Evolutionary conservation across 2,113 vertebrate genomes (phyloP).

Genomic region (Bufo gargarizans): DNA sequence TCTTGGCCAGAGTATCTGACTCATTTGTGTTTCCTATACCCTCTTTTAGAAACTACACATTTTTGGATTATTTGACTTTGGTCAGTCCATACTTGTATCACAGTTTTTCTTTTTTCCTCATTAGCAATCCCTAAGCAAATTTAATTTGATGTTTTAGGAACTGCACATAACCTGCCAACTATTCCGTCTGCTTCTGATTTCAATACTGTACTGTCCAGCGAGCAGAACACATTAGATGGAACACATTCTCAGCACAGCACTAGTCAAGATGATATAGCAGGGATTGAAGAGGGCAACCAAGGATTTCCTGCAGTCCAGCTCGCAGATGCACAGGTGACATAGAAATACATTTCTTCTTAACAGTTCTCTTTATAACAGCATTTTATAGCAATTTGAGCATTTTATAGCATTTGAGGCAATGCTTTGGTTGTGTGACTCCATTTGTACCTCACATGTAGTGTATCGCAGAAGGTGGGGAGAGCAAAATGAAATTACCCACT

Average conservation of each 20-base stretch:
- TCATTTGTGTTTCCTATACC: too few species aligned
- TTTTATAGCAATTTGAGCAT: too few species aligned
- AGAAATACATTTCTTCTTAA: neutral
- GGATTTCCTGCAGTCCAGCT: constrained; percentile 95
- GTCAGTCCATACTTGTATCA: neutral
- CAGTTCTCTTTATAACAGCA: too few species aligned
- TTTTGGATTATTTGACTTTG: neutral
- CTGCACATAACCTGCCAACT: constrained; percentile 88
- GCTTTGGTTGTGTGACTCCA: too few species aligned
- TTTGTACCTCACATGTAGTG: too few species aligned
- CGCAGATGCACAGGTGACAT: constrained; percentile 92
- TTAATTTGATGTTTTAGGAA: constrained; percentile 73
- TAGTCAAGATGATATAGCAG: constrained; percentile 92
- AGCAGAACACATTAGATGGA: constrained; percentile 96
- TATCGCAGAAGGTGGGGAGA: too few species aligned
- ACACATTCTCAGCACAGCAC: constrained; percentile 95
- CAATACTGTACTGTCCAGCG: constrained; percentile 93
- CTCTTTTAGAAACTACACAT: too few species aligned
- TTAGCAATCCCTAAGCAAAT: neutral
- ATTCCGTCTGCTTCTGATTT: constrained; percentile 97
- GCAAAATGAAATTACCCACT: too few species aligned
- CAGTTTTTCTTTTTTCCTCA: neutral
- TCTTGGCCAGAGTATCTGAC: too few species aligned
- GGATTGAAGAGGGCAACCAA: constrained; percentile 89
- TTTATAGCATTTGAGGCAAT: too few species aligned